Base-by-base conservation (phyloP, 2,888 invertebrate species). In the Macroteleia sp. region DNA sequence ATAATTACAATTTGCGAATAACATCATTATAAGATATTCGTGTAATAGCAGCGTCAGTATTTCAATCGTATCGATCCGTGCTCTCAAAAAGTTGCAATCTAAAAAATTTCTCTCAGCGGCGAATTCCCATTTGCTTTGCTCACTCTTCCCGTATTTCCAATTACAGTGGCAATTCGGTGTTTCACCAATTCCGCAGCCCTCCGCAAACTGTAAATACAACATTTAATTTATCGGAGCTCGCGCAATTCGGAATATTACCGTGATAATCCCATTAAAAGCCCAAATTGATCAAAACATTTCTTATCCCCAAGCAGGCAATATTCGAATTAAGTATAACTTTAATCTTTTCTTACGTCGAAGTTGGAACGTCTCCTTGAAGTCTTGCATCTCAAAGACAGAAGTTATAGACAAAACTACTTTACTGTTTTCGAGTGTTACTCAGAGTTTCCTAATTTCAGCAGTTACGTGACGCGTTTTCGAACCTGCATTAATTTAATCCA, bases 401-500 rank as follows among this genome's bases (percentile, higher is more conserved):
- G 44, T 59, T 54, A 61, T 34, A 64, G 62, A 52, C 76, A 64
- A 70, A 64, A 64, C 59, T 64, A 46, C 61, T 71, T 64, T 50
- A 64, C 57, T 61, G 66, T 66, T 71, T 66, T 66, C 64, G 61
- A 71, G 50, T 54, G 48, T 66, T 48, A 61, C 61, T 66, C 42
- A 16, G 54, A 77, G 71, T 77, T 77, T 71, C 61, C 77, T 64
- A 70, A 77, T 77, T 70, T 70, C 66, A 48, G 42, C 69, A 62
- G 62, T 64, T 52, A 41, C 32, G 20, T 48, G 42, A 57, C 59
- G 66, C 54, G 46, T 41, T 41, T 61, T 56, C 56, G 82, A 85
- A 84, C 73, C 84, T 75, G 73, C 70, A 80, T 81, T 85, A 84
- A 86, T 87, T 87, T 84, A 85, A 86, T 87, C 86, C 81, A 64